Base-by-base conservation (phyloP, 1,140 invertebrate species). In the Scylla paramamosain region DNA sequence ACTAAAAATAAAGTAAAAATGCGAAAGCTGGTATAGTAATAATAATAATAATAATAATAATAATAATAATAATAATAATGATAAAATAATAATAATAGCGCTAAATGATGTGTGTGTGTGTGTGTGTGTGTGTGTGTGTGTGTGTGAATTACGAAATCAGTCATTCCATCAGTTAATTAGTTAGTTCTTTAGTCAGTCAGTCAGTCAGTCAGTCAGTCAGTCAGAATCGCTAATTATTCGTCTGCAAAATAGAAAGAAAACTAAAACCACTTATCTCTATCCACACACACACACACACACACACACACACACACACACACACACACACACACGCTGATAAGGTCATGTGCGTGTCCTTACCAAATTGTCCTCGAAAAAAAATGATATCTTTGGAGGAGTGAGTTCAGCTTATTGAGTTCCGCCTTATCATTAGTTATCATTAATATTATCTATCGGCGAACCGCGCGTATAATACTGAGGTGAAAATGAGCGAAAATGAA, bases 41-140 rank as follows among this genome's bases (percentile, higher is more conserved):
- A 88, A 32, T 8, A 32, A 88, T 28, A 88, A 6, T n/a, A 4
- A 88, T 88, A 88, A 88, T 88, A 88, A n/a, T 32, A n/a, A 32
- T 88, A 88, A 88, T 88, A n/a, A 88, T 28, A 88, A 16, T 88
- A 88, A 16, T 28, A 4, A 88, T 88, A 88, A 88, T 88, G 29
- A n/a, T 32, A n/a, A 32, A 88, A 88, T 88, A n/a, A 88, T 28
- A 88, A 16, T 88, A 88, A 16, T 28, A 4, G 32, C 39, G 20
- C 16, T 20, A 31, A 88, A 20, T 20, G n/a, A 6, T 39, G 39
- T 39, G 39, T 39, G 39, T 39, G 39, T 39, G 39, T 39, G 39
- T 39, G 39, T 39, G 39, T 39, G 39, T 39, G 39, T 39, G 39
- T 91, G 0, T 52, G 89, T 91, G 16, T 91, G 45, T 48, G 12